These are phyloP conservation scores for Columba guinea DNA, from an alignment of 2,797 vertebrate species.

Conservation along the genomic window DNA sequence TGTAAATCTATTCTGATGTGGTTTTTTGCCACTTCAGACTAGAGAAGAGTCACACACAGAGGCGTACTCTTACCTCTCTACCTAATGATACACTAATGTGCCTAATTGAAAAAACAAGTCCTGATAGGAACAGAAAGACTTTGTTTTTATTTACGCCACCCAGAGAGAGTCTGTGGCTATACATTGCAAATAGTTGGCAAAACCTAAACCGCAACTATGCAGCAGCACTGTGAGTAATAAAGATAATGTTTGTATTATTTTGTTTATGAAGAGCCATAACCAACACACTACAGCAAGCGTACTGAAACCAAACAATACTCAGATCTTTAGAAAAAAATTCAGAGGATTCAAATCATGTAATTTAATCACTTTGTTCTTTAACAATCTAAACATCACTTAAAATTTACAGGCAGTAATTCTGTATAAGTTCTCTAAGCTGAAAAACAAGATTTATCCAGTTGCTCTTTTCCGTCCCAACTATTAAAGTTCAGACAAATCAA, in stretches of 20 bases:
- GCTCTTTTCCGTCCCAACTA: neutral
- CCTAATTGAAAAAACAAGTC: slow-evolving; percentile 52
- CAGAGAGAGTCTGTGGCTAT: slow-evolving; percentile 67
- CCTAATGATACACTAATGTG: slow-evolving; percentile 19
- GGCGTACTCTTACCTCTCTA: neutral
- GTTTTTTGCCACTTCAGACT: slow-evolving; percentile 42
- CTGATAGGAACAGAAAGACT: slow-evolving; percentile 63
- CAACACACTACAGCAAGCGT: slow-evolving; percentile 48
- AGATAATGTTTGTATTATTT: slow-evolving; percentile 66
- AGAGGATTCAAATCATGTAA: slow-evolving; percentile 32
- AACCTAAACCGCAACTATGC: slow-evolving; percentile 68
- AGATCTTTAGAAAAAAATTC: slow-evolving; percentile 39
- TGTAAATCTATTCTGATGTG: slow-evolving; percentile 36
- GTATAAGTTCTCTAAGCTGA: neutral
- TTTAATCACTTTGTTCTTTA: slow-evolving; percentile 53
- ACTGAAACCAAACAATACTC: slow-evolving; percentile 54
- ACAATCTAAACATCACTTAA: slow-evolving; percentile 44
- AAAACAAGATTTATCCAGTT: slow-evolving; percentile 3
- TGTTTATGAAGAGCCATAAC: slow-evolving; percentile 67
- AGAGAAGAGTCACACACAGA: neutral
- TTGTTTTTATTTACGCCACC: slow-evolving; percentile 69
- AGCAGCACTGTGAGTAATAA: slow-evolving; percentile 63
- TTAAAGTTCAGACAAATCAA: slow-evolving; percentile 32
- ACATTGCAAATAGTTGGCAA: slow-evolving; percentile 70
- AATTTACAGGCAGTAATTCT: slow-evolving; percentile 42